Base-by-base conservation (phyloP, 2,888 invertebrate genomes). In the Pristionchus mayeri region DNA sequence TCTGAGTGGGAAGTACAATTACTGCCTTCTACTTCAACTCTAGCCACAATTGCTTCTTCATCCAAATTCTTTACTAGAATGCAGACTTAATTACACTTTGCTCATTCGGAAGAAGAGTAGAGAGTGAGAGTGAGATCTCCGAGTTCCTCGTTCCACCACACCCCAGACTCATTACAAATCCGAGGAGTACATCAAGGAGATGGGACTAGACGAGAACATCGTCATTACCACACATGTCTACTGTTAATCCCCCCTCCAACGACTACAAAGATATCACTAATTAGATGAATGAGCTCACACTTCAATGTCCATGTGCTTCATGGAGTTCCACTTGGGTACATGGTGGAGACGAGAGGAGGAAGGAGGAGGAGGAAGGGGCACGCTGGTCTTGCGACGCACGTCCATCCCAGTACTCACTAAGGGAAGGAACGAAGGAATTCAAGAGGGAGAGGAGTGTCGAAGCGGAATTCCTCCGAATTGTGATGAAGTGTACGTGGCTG, bases 251-350 rank as follows among this genome's bases (percentile, higher is more conserved):
- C n/a, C n/a, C n/a, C 54, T n/a, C 54, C 21, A 54, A 54, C 54
- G 21, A 21, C 37, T n/a, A 37, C 37, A 67, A 37, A 6, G 6
- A 9, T 9, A n/a, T 30, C 24, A 44, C 9, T 27, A 63, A 37
- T 34, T 34, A 63, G 34, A 37, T 0, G 1, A 71, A 44, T 44
- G 7, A 44, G 13, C 71, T 71, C n/a, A 71, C 71, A 80, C 80
- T 57, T 80, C 80, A 27, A 57, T 57, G 27, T 82, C 88, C 87
- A 87, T 87, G 67, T 89, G 88, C n/a, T 86, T 86, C 24, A 89
- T 87, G 7, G 88, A 88, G 27, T 86, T 75, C 89, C 89, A 89
- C 85, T 89, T 89, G 80, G 87, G 88, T 18, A 89, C 87, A 54
- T 87, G 85, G 24, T 86, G 86, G 3, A 85, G 18, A 84, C 80